Percentiles rank a stretch among this genome's conserved stretches.
Conservation (phyloP, 2,113 vertebrate genomes). For the Micronycteris hirsuta region DNA sequence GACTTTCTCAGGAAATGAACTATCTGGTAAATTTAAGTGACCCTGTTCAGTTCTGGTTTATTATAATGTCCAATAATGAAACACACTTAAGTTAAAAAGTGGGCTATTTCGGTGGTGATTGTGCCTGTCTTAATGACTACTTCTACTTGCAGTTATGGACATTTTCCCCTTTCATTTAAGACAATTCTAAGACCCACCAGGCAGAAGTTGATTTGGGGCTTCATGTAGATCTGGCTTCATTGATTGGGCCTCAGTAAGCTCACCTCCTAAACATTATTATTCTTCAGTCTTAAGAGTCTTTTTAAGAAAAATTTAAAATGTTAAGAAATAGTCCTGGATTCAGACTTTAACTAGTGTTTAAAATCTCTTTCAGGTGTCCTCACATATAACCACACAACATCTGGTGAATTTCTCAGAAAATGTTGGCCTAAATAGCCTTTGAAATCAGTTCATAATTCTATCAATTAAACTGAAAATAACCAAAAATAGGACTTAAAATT, state of each 20-base stretch:
- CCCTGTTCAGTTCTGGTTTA: not conserved
- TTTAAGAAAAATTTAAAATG: constrained; percentile 33
- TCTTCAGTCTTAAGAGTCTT: constrained; percentile 9
- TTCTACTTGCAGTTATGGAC: not conserved
- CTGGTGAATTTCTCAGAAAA: constrained; percentile 51
- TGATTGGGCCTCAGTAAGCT: not conserved
- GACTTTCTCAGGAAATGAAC: not conserved
- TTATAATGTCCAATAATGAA: constrained; percentile 1
- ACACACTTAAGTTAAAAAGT: not conserved
- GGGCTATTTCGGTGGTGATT: not conserved
- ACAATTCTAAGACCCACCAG: constrained; percentile 3
- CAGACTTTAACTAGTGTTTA: not conserved
- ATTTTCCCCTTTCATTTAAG: constrained; percentile 10
- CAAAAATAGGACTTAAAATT: constrained; percentile 45
- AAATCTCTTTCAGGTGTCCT: constrained; percentile 44
- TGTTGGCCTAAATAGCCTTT: not conserved
- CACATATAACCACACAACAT: not conserved
- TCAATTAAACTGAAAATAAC: constrained; percentile 42
- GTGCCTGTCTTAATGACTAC: not conserved
- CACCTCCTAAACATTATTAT: not conserved
- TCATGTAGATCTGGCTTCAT: not conserved
- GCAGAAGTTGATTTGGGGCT: not conserved
- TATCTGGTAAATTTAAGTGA: not conserved
- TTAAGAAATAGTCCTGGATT: constrained; percentile 15
- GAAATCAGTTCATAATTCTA: constrained; percentile 39